These are phyloP conservation scores for Pseudopipra pipra DNA, from an alignment of 2,113 vertebrate genomes.

Conservation along the genomic window DNA sequence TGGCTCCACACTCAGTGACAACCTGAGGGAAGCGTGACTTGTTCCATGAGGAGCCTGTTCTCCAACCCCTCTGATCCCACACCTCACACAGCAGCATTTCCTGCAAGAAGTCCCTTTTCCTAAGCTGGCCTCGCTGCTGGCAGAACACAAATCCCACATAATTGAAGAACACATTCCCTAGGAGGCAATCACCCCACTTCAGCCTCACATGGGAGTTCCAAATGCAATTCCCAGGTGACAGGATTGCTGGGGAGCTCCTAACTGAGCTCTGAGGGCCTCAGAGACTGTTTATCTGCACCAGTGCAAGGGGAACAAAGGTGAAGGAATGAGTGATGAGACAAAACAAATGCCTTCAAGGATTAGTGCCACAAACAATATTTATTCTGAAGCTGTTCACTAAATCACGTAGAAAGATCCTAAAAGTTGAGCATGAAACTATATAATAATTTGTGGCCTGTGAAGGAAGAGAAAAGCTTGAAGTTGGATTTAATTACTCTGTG, in stretches of 20 bases:
- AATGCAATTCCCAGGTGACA: neutral
- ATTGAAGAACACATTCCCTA: accelerated
- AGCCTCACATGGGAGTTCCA: accelerated
- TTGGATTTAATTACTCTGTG: neutral
- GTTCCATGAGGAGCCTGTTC: neutral
- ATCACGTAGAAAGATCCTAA: neutral
- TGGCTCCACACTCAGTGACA: neutral
- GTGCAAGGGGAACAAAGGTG: neutral
- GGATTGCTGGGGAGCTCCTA: neutral
- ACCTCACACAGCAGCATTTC: neutral
- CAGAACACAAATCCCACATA: neutral
- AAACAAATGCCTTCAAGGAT: neutral
- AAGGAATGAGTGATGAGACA: neutral
- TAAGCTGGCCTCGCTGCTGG: neutral
- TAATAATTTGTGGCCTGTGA: too few species aligned
- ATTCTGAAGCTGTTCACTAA: neutral
- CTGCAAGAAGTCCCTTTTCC: neutral
- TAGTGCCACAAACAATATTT: neutral
- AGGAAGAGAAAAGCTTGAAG: neutral
- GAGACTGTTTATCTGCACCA: neutral
- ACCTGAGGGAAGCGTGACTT: neutral
- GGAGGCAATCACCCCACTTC: neutral
- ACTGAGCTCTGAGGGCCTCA: neutral
- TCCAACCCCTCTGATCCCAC: neutral
- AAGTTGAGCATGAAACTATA: neutral